Evolutionary conservation across 2,888 invertebrate genomes (phyloP), one percentile per base, ranked within the genome.

Genomic region (Atethmia centrago): DNA sequence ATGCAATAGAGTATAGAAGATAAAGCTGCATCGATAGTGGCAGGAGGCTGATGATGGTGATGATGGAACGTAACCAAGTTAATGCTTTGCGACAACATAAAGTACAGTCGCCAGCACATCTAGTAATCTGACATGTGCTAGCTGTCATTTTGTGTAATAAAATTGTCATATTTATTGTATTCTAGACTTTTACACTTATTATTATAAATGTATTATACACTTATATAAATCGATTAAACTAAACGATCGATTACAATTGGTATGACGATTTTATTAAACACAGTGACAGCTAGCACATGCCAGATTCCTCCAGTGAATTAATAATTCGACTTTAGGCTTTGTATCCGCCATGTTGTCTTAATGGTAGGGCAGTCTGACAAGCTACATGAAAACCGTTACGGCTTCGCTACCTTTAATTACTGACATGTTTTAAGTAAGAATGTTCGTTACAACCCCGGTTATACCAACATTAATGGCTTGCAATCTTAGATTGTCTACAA

Each of bases 361-460:
- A 55, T 74, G 36, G 36, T 16, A 62, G 12, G 59, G 12, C 16
- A 25, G 31, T 47, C 21, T 49, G 61, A 75, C 76, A 75, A 64
- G 75, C 10, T 16, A 81, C 55, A 74, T 62, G 21, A 8, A 45
- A 45, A 65, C 49, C 19, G 28, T 64, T 61, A 55, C 8, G n/a
- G 25, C 31, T 67, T 14, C 21, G 16, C 31, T 77, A 25, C 19
- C 8, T 71, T 31, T 61, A 53, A 59, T 70, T 45, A 70, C 12
- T n/a, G 36, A n/a, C 45, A 28, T 36, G 51, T 47, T 79, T 51
- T 53, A 16, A 45, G 12, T 28, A 47, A 31, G 51, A 45, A 62
- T 62, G n/a, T 66, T 47, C 28, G 31, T 51, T 55, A 21, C 47
- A 47, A 61, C 5, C 21, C 25, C 36, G 31, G 42, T 58, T 49